Conservation (phyloP, 2,888 invertebrate genomes). For the Tetropium fuscum region DNA sequence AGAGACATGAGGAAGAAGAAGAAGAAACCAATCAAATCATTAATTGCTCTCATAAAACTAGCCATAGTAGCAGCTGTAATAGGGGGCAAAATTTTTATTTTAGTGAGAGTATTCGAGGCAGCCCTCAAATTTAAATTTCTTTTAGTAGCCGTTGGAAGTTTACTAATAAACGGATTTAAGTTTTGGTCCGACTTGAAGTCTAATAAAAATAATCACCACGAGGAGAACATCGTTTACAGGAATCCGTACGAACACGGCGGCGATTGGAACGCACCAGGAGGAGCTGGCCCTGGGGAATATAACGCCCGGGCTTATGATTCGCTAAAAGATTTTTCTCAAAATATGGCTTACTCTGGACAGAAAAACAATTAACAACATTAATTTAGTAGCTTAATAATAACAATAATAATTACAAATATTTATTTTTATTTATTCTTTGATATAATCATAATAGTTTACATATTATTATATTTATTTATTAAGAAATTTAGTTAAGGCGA, state of each 20-base stretch:
- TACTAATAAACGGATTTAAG: slow-evolving; percentile 77
- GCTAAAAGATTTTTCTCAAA: slow-evolving; percentile 51
- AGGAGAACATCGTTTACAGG: slow-evolving; percentile 44
- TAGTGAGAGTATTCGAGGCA: slow-evolving; percentile 79
- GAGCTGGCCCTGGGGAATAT: slow-evolving; percentile 37
- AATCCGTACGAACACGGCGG: slow-evolving; percentile 40
- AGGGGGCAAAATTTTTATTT: slow-evolving; percentile 58
- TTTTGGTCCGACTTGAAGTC: slow-evolving; percentile 77
- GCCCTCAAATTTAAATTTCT: slow-evolving; percentile 84
- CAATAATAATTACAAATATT: too few relatives aligned
- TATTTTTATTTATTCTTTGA: slow-evolving; percentile 1
- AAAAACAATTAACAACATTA: slow-evolving; percentile 40
- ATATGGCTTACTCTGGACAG: slow-evolving; percentile 56
- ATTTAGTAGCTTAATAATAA: too few relatives aligned
- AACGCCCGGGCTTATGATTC: slow-evolving; percentile 39
- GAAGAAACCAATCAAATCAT: slow-evolving; percentile 45
- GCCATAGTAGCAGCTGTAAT: slow-evolving; percentile 43
- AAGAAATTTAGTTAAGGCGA: too few relatives aligned
- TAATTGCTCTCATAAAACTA: slow-evolving; percentile 42
- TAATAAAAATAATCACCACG: slow-evolving; percentile 71
- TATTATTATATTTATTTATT: too few relatives aligned
- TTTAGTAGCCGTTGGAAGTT: slow-evolving; percentile 76
- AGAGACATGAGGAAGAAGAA: slow-evolving; percentile 46
- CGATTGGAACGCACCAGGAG: slow-evolving; percentile 30
- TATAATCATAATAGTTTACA: neutral